Evolutionary conservation across 2,113 vertebrate species (phyloP).

Genomic region (Cryptomyrus ogoouensis): DNA sequence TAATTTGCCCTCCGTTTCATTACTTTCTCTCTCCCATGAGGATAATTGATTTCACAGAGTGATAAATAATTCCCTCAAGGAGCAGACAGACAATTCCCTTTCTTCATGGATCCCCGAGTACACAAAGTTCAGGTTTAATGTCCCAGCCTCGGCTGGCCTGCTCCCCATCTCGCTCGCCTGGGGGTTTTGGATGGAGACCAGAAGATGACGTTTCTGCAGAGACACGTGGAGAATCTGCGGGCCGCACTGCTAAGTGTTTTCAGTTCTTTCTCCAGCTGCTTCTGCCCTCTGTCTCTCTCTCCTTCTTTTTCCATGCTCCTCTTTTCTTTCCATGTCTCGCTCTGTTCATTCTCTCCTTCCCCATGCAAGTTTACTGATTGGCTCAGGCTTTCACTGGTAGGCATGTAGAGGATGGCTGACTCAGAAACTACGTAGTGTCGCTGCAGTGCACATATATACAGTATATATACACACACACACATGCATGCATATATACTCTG

Average conservation of each 20-base stretch:
- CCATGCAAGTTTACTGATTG: background rate
- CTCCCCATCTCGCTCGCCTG: background rate
- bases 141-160: background rate
- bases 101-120: background rate
- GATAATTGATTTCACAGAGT: slow-evolving; percentile 42
- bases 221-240: background rate
- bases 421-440: background rate
- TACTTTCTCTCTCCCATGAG: slow-evolving; percentile 39
- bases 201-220: background rate
- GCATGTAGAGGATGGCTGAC: too few relatives aligned
- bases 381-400: background rate
- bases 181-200: background rate
- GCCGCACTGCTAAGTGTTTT: background rate
- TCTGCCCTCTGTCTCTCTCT: background rate
- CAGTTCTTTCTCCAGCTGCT: background rate
- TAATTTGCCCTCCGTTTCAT: background rate
- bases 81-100: slow-evolving; percentile 30
- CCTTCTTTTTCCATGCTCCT: background rate
- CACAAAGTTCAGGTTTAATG: background rate
- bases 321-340: background rate
- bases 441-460: background rate
- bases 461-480: background rate
- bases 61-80: slow-evolving; percentile 53
- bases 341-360: background rate
- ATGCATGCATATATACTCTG: background rate